Conservation (phyloP, 1,140 invertebrate genomes). For the Caenorhabditis tropicalis region DNA sequence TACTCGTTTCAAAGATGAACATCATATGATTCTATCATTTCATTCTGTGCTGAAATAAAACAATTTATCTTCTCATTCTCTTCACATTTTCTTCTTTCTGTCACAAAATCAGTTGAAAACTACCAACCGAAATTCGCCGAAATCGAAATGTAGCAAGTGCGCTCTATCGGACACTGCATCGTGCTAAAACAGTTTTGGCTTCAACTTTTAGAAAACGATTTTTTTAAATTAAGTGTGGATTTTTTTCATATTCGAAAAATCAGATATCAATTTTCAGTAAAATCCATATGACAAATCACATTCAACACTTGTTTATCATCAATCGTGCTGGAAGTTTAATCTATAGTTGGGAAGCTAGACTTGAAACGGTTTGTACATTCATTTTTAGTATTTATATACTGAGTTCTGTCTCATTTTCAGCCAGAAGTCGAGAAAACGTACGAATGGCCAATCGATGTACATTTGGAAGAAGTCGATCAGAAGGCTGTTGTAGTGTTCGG, state of each 20-base stretch:
- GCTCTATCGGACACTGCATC: neutral
- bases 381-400: neutral
- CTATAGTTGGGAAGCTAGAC: constrained; percentile 68
- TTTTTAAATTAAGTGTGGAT: no score
- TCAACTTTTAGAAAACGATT: no score
- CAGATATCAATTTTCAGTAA: neutral
- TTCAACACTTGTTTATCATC: constrained; percentile 70
- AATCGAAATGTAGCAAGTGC: neutral
- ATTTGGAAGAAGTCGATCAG: constrained; percentile 64
- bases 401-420: neutral
- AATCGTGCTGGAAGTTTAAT: constrained; percentile 71
- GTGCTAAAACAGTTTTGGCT: neutral
- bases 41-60: constrained; percentile 31
- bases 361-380: constrained; percentile 43
- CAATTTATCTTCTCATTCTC: neutral
- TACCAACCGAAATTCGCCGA: neutral
- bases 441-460: constrained; percentile 61
- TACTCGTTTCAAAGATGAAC: neutral
- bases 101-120: neutral
- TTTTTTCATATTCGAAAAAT: no score
- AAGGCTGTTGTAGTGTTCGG: constrained; percentile 67
- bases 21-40: neutral
- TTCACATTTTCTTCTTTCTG: neutral
- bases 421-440: constrained; percentile 43
- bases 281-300: constrained; percentile 34